Evolutionary conservation across 92 coral and sea anemone species (phyloP), one percentile per base, ranked within the genome.

Genomic region (Blastomussa wellsi): DNA sequence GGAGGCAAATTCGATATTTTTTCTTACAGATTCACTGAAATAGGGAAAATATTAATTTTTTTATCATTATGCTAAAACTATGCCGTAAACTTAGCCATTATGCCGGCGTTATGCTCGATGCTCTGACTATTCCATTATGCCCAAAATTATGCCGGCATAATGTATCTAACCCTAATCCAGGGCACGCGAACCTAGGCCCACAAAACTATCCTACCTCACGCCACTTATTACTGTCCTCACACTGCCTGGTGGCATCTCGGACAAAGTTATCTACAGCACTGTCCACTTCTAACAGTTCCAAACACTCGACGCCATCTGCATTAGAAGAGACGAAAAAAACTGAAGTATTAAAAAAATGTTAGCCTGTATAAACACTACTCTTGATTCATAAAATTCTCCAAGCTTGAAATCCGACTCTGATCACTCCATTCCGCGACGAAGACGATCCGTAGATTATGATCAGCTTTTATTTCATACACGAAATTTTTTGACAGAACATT

Each of bases 171-270:
- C n/a, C n/a, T 44, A 44, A 6, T 44, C 49, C 49, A 10, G 12
- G 7, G 49, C 49, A 8, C 49, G 5, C 49, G 5, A 6, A 24
- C 13, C 5, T n/a, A n/a, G n/a, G n/a, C n/a, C 29, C 29, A 62
- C 68, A 62, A 62, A 62, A 36, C 13, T 35, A 29, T 36, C 48
- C 75, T 38, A 6, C 17, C 75, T 26, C 13, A 70, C 44, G 47
- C 31, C 41, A 70, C 70, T 72, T 35, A 14, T 29, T 65, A 8
- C 62, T 83, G 8, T 74, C 48, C 22, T 93, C 90, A 36, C 93
- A 93, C 67, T 90, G 90, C 39, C 67, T 84, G 78, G 88, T 79
- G 1, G 95, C 92, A 85, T 93, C 93, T 38, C 47, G 86, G 72
- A 90, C 90, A 73, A 93, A 68, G 55, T 82, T 47, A 11, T 93